Conservation (phyloP, 2,888 invertebrate species). For the Lobophora halterata region DNA sequence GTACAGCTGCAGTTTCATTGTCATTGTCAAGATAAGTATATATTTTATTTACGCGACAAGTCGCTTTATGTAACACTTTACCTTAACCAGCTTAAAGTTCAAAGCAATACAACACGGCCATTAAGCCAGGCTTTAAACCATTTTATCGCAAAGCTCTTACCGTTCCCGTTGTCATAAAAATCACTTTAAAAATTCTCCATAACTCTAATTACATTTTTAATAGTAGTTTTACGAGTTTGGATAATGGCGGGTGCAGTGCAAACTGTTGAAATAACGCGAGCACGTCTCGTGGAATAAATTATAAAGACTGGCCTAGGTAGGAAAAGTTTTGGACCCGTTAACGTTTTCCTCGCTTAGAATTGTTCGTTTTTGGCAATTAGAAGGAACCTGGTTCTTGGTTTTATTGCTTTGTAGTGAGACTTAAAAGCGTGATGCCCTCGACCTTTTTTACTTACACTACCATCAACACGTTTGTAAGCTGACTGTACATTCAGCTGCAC, state of each 20-base stretch:
- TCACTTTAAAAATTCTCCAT: slow-evolving; percentile 28
- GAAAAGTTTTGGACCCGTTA: no score
- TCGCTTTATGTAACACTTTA: slow-evolving; percentile 2
- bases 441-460: no score
- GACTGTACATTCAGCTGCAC: no score
- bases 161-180: slow-evolving; percentile 24
- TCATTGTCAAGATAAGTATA: no score
- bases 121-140: slow-evolving; percentile 16
- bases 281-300: slow-evolving; percentile 12
- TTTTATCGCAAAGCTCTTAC: slow-evolving; percentile 25
- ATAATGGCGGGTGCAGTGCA: slow-evolving; percentile 9
- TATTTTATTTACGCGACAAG: slow-evolving; percentile 6
- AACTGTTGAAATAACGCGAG: slow-evolving; percentile 5
- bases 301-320: neutral
- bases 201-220: slow-evolving; percentile 13
- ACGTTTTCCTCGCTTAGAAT: neutral
- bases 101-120: slow-evolving; percentile 19
- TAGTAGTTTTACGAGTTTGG: slow-evolving; percentile 14
- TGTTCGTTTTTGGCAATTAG: slow-evolving; percentile 6
- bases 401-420: no score
- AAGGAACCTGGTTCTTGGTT: no score
- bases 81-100: slow-evolving; percentile 12
- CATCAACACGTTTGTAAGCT: no score
- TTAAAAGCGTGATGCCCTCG: no score
- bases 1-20: no score